These are phyloP conservation scores for Caenorhabditis macrosperma DNA, from an alignment of 2,888 invertebrate species.

Conservation along the genomic window DNA sequence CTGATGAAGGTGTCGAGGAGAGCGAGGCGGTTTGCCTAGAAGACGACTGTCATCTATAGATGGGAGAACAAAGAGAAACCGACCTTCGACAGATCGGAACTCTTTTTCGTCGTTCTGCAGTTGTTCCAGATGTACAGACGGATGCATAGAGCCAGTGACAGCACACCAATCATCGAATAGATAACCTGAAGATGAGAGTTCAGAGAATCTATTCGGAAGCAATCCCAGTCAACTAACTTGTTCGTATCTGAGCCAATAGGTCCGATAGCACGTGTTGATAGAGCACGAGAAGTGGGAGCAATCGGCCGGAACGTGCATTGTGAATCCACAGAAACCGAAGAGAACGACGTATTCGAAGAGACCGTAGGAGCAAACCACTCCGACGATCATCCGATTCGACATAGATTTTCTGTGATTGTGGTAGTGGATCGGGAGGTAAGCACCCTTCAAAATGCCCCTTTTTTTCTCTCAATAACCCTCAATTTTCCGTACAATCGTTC, in stretches of 20 bases:
- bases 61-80: not conserved
- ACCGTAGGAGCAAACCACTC: not conserved
- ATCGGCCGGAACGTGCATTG: not conserved
- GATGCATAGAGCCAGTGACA: not conserved
- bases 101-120: not conserved
- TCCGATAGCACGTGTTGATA: not conserved
- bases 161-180: not conserved
- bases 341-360: not conserved
- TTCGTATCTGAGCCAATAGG: constrained; percentile 6
- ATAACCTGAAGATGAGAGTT: not conserved
- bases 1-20: not conserved
- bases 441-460: not conserved
- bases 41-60: not conserved
- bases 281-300: constrained; percentile 1
- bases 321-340: constrained; percentile 1
- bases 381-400: not conserved
- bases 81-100: not conserved
- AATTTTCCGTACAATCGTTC: constrained; percentile 6
- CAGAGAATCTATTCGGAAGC: not conserved
- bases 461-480: not conserved
- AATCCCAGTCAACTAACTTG: not conserved
- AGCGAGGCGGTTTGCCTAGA: constrained; percentile 17
- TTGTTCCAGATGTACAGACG: constrained; percentile 14
- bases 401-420: not conserved
- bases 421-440: not conserved